Base-by-base conservation (phyloP, 2,888 invertebrate species). In the Dynastes maya region DNA sequence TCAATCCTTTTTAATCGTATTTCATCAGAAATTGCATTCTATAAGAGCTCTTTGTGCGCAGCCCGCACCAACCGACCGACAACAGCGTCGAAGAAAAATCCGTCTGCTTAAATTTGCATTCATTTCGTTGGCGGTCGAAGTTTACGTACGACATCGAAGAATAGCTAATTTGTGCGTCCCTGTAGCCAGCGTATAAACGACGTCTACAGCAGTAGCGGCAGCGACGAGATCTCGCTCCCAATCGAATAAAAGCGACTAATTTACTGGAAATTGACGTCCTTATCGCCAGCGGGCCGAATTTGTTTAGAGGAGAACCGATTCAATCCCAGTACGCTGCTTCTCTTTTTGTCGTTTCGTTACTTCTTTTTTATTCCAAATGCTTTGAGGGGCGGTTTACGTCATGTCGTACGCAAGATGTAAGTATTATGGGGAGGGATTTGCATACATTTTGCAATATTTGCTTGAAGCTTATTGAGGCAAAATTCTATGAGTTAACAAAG, bases 161-260 rank as follows among this genome's bases (percentile, higher is more conserved):
- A 55, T 22, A 16, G 22, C 55, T 55, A n/a, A 55, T 55, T 55
- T 55, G 55, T 55, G 55, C 55, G 55, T 55, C 55, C 55, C 55
- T 2, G n/a, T 13, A 16, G 55, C 3, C 16, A 6, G n/a, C 3
- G 55, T n/a, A n/a, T 22, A 22, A 9, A 11, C 53, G 53, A n/a
- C 53, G 53, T 11, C 3, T n/a, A 13, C 9, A 53, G 53, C 53
- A n/a, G 13, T 2, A 37, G 32, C 32, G 32, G 32, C 32, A 37
- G 6, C 32, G 32, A 37, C 32, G 32, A 5, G 32, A 37, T 37
- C 5, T 45, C 45, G 45, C 45, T 45, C 45, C 11, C 45, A 11
- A 55, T 55, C 55, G 55, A 55, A 55, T 55, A n/a, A 55, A 22
- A 55, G 55, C 55, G 55, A 22, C 55, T 55, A 55, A 55, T 55